Evolutionary conservation across 2,113 vertebrate species (phyloP).

Genomic region (Anthoscopus minutus): DNA sequence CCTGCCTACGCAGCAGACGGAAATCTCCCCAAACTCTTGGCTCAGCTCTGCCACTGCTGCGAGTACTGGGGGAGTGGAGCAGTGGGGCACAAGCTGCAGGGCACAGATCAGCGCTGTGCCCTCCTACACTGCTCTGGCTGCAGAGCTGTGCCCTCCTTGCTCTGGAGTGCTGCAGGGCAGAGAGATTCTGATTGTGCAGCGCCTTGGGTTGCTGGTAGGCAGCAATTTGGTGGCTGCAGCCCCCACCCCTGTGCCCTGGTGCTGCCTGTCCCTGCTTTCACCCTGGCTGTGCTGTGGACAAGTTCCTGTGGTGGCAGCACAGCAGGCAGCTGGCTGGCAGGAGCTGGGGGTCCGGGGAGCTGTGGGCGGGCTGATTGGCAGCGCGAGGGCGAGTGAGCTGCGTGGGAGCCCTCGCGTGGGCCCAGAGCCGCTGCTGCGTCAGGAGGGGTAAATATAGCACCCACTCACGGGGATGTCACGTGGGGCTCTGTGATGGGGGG

Average conservation of each 20-base stretch:
- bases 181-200: no score
- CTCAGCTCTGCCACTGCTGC: neutral
- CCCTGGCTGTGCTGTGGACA: rapidly evolving
- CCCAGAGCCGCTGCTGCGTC: neutral
- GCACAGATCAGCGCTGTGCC: neutral
- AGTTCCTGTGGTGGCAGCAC: rapidly evolving
- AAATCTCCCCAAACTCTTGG: neutral
- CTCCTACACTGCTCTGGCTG: neutral
- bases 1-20: neutral
- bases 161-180: neutral
- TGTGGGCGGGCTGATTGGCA: slow-evolving; percentile 7
- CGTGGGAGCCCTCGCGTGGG: slow-evolving; percentile 23
- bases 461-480: neutral
- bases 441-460: slow-evolving; percentile 44
- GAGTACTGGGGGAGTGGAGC: neutral
- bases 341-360: neutral
- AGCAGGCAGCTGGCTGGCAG: rapidly evolving
- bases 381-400: neutral
- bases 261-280: neutral
- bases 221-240: neutral
- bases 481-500: neutral
- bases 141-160: neutral
- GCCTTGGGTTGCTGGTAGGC: neutral
- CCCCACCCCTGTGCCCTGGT: rapidly evolving
- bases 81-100: neutral